phyloP scores from a whole-genome alignment of 2,797 vertebrate species.

The Propithecus perrieri region DNA sequence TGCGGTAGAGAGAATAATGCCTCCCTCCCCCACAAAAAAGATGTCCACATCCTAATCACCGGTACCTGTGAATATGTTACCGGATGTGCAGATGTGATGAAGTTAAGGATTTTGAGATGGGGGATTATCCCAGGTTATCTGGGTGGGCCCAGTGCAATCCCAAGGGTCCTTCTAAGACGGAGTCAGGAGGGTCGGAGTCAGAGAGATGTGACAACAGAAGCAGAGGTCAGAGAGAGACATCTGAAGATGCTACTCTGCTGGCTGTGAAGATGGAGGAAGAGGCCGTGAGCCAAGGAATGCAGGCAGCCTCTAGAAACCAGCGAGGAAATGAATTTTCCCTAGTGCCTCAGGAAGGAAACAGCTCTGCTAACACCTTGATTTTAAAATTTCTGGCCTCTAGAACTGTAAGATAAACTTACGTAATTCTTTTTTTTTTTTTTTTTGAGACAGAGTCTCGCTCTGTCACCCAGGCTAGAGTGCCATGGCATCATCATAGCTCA shows the following conservation, averaged over 20 bases:
- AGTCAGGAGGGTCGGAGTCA: background rate
- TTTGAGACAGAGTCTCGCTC: background rate
- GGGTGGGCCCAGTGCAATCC: background rate
- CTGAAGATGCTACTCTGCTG: background rate
- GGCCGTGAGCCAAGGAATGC: background rate
- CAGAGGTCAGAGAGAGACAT: background rate
- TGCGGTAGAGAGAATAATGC: background rate
- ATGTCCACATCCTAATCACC: background rate
- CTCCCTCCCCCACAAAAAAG: background rate
- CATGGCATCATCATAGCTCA: too few species aligned
- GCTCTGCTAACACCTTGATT: background rate
- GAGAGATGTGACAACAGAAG: background rate
- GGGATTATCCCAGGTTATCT: background rate
- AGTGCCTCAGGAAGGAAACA: background rate
- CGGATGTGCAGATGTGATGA: too few species aligned
- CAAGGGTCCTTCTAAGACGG: background rate
- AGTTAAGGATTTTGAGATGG: background rate
- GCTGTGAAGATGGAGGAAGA: background rate
- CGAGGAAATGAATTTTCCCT: fast-evolving
- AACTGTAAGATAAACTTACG: background rate
- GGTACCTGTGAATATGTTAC: background rate
- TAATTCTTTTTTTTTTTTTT: background rate
- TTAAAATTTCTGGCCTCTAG: background rate
- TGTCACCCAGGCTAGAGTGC: background rate
- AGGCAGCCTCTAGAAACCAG: background rate